These are phyloP conservation scores for Platycheirus rosarum DNA, from an alignment of 2,888 invertebrate genomes.

Conservation along the genomic window DNA sequence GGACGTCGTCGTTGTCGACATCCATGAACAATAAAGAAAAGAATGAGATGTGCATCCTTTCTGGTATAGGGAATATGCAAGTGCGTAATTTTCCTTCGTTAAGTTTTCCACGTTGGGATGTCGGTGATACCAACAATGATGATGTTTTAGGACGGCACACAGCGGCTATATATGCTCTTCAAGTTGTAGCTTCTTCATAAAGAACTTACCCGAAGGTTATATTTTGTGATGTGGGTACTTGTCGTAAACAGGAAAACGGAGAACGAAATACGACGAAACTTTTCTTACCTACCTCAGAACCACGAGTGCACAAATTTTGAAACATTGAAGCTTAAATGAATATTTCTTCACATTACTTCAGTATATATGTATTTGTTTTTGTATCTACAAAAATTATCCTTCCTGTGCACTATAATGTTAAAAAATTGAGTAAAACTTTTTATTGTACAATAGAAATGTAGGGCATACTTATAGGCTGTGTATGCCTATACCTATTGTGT, in stretches of 20 bases:
- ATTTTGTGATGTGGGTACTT: constrained; percentile 19
- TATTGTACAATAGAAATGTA: constrained; percentile 20
- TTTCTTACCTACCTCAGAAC: constrained; percentile 30
- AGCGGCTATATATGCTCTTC: constrained; percentile 21
- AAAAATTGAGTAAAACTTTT: constrained; percentile 30
- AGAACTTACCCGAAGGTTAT: constrained; percentile 25
- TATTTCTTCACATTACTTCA: constrained; percentile 24
- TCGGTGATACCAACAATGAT: background rate
- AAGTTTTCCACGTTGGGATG: constrained; percentile 14
- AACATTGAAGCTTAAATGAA: constrained; percentile 50
- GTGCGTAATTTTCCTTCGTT: constrained; percentile 56
- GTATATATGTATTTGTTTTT: background rate
- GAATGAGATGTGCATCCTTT: constrained; percentile 28
- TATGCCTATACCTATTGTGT: background rate
- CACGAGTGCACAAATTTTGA: constrained; percentile 24
- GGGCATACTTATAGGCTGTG: constrained; percentile 12
- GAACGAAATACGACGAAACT: too few species aligned
- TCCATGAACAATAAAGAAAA: constrained; percentile 1
- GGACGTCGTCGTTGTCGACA: constrained; percentile 12
- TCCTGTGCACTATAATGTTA: background rate
- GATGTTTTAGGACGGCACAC: background rate
- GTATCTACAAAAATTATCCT: constrained; percentile 6
- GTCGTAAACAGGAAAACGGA: constrained; percentile 57
- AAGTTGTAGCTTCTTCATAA: constrained; percentile 29
- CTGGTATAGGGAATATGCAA: constrained; percentile 16